Evolutionary conservation across 2,797 vertebrate genomes (phyloP).

Genomic region (Vespertilio murinus): DNA sequence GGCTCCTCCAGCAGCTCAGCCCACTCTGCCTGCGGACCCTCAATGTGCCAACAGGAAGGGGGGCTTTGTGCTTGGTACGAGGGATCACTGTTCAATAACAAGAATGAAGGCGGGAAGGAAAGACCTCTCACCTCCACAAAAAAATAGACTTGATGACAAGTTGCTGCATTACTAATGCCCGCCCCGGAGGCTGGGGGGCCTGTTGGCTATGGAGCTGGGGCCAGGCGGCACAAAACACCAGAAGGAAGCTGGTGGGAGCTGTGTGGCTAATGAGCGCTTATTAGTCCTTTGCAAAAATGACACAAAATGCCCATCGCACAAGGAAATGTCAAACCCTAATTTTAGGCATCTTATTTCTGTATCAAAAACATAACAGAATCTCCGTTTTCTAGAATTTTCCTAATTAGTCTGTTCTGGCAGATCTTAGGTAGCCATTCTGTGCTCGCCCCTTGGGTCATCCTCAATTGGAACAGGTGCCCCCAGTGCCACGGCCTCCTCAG

Average conservation of each 20-base stretch:
- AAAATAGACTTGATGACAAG: neutral
- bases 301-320: neutral
- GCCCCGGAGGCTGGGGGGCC: neutral
- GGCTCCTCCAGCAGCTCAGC: neutral
- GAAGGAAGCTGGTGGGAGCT: neutral
- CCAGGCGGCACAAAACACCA: neutral
- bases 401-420: neutral
- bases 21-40: neutral
- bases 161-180: accelerated
- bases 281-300: neutral
- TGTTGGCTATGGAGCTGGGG: neutral
- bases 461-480: neutral
- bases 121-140: neutral
- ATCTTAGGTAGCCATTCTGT: neutral
- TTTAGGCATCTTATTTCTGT: neutral
- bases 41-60: neutral
- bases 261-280: neutral
- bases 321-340: neutral
- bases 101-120: neutral
- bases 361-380: neutral
- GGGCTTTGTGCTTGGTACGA: neutral
- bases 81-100: neutral
- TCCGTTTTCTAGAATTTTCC: neutral
- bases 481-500: neutral
- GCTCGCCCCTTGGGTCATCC: neutral